phyloP scores from a whole-genome alignment of 2,113 vertebrate genomes.

The Spea multiplicata region DNA sequence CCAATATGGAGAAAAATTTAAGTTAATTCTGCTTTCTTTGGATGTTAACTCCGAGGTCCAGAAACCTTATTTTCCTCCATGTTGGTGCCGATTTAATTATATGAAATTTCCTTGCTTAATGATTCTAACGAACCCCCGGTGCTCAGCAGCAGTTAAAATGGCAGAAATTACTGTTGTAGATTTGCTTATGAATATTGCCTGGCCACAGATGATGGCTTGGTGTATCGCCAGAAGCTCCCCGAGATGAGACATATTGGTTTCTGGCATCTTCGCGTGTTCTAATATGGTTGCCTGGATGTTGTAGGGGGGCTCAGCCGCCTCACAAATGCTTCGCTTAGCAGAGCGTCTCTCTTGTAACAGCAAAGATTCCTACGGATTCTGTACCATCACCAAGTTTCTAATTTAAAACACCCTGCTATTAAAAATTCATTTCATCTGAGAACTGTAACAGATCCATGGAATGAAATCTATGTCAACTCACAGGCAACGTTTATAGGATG shows the following conservation, averaged over 20 bases:
- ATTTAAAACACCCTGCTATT: conserved; percentile 44
- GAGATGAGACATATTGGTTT: neutral
- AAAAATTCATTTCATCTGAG: conserved; percentile 43
- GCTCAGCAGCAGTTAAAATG: neutral
- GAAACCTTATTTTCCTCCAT: too few species aligned
- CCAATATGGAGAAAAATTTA: too few species aligned
- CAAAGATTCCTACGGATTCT: neutral
- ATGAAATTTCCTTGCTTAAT: too few species aligned
- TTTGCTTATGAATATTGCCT: neutral
- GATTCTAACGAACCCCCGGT: neutral
- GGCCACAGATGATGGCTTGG: neutral
- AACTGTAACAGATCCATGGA: conserved; percentile 17
- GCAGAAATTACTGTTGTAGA: neutral
- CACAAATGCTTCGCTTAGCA: conserved; percentile 24
- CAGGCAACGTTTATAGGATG: neutral
- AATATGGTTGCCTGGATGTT: neutral
- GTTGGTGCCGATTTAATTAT: too few species aligned
- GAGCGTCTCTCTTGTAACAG: conserved; percentile 3
- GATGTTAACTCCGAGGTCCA: too few species aligned
- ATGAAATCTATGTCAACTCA: conserved; percentile 31
- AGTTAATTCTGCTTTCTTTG: too few species aligned
- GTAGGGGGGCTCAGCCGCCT: neutral
- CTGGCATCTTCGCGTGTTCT: neutral
- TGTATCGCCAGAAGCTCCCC: neutral
- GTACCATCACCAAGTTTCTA: conserved; percentile 29